Evolutionary conservation across 2,113 vertebrate genomes (phyloP).

Genomic region (Anolis sagrei): DNA sequence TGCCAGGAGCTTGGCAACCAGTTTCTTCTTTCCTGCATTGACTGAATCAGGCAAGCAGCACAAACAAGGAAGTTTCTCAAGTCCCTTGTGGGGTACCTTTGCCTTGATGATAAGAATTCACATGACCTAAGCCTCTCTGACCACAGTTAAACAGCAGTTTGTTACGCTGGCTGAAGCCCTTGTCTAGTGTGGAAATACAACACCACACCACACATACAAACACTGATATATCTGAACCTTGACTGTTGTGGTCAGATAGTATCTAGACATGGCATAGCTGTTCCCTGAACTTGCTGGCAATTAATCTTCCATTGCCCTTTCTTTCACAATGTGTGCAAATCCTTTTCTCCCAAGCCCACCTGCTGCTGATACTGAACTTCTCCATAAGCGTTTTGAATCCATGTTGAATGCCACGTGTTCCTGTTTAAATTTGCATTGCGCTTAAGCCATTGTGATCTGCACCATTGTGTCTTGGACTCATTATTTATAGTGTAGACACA

Average conservation of each 20-base stretch:
- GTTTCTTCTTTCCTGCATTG: background rate
- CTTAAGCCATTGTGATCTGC: slow-evolving; percentile 30
- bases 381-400: background rate
- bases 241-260: background rate
- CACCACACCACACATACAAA: too few relatives aligned
- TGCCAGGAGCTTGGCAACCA: background rate
- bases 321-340: slow-evolving; percentile 8
- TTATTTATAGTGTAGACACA: slow-evolving; percentile 3
- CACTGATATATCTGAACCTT: background rate
- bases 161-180: background rate
- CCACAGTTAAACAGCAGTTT: background rate
- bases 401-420: background rate
- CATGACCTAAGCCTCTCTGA: background rate
- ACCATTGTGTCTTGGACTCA: background rate
- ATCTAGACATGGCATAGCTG: background rate
- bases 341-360: slow-evolving; percentile 12
- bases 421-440: background rate
- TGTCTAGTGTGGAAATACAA: background rate
- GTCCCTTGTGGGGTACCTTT: background rate
- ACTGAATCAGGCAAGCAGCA: background rate
- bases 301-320: slow-evolving; percentile 48
- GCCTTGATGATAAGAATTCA: background rate
- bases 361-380: background rate
- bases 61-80: background rate
- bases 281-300: slow-evolving; percentile 30